Base-by-base conservation (phyloP, 2,113 vertebrate species). In the Taurulus bubalis region DNA sequence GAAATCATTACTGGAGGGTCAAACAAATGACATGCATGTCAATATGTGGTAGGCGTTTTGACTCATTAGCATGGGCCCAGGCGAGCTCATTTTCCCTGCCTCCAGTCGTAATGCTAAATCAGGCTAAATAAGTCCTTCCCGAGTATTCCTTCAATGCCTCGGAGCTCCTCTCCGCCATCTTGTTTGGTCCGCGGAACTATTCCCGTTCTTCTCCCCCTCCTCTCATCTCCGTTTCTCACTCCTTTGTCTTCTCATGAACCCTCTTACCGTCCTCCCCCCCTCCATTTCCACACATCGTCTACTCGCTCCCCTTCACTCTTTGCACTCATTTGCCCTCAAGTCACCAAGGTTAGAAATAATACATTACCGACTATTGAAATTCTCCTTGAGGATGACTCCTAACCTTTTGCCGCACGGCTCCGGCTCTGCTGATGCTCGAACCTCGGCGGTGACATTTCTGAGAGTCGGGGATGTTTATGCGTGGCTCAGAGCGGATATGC, bases 211-310 rank as follows among this genome's bases (percentile, higher is more conserved):
- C 64, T 45, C 22, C 8, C 51, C 59, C 77, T 81, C 76, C 69
- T 40, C 77, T 76, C 49, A 58, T 78, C 76, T 87, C 64, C 4
- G 20, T 77, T 80, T 86, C 85, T 84, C 84, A 63, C 77, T 76
- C 80, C 70, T 58, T 78, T 63, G 7, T 53, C 66, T 80, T 42
- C 63, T 77, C 71, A 38, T 12, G 26, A 66, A 60, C 55, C 67
- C 69, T 68, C 71, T 42, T 42, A 63, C 77, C 55, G 70, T 67
- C 69, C 69, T 60, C 47, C 40, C 70, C 75, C 36, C 68, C 47
- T 71, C 34, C 36, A 38, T 83, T 79, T 80, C 91, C 88, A 75
- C 85, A 85, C 87, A 85, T 32, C 1, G 5, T 62, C 58, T 68
- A 40, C 62, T 66, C 18, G 1, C 32, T 59, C 47, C 47, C 69